Percentiles rank a stretch among this genome's conserved stretches.
Evolutionary conservation across 2,797 vertebrate species (phyloP).

Genomic region (Tokudaia tokunoshimensis): DNA sequence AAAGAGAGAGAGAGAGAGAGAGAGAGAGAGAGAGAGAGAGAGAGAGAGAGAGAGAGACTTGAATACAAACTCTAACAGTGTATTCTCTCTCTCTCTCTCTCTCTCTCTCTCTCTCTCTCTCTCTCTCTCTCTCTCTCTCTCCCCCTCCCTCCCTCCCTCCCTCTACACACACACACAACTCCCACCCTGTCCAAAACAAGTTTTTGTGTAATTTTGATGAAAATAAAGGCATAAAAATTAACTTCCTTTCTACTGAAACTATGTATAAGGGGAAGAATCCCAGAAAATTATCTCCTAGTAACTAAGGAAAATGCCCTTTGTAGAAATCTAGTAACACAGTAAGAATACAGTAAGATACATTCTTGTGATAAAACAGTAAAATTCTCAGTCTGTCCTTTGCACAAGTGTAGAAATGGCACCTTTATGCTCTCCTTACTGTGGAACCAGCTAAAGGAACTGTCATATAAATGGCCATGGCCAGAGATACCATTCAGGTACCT

Average conservation of each 20-base stretch:
- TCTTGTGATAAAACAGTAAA: neutral
- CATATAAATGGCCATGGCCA: neutral
- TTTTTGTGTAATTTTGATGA: neutral
- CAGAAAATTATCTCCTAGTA: neutral
- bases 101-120: no score
- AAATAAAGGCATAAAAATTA: neutral
- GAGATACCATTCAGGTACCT: neutral
- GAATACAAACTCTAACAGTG: neutral
- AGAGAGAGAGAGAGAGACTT: neutral
- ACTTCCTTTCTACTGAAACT: slow-evolving; percentile 17
- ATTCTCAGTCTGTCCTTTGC: neutral
- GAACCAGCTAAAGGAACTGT: neutral
- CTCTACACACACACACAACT: no score
- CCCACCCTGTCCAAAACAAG: neutral
- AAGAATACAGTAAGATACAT: slow-evolving; percentile 13
- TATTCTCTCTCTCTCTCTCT: no score
- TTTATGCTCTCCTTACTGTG: neutral
- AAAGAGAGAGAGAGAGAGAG: no score
- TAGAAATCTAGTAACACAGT: neutral
- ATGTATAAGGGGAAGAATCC: neutral
- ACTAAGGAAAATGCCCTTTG: neutral
- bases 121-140: no score
- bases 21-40: neutral
- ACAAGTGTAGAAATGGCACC: neutral
- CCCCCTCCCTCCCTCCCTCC: no score